These are phyloP conservation scores for Mycalesis mineus DNA, from an alignment of 2,888 invertebrate genomes.

Conservation along the genomic window DNA sequence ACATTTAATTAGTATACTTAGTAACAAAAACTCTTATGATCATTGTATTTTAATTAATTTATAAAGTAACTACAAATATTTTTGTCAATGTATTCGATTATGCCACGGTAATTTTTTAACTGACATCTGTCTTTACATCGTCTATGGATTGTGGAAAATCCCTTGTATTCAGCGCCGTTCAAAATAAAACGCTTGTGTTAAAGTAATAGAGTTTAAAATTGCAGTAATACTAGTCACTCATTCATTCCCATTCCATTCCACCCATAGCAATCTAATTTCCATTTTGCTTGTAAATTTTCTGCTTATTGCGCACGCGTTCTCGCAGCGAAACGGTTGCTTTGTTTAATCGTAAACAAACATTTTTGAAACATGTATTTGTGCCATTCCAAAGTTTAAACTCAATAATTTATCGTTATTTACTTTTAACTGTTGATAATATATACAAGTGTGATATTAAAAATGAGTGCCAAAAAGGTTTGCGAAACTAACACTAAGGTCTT, in stretches of 20 bases:
- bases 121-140: not conserved
- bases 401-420: slow-evolving; percentile 27
- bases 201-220: slow-evolving; percentile 21
- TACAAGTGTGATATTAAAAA: slow-evolving; percentile 44
- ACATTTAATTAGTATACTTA: no score
- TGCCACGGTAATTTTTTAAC: not conserved
- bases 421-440: slow-evolving; percentile 23
- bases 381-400: slow-evolving; percentile 35
- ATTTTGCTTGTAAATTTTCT: slow-evolving; percentile 21
- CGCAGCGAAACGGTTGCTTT: slow-evolving; percentile 33
- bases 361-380: slow-evolving; percentile 49
- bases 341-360: slow-evolving; percentile 15
- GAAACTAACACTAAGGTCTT: slow-evolving; percentile 47
- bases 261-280: slow-evolving; percentile 19
- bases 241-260: slow-evolving; percentile 21
- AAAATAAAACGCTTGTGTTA: not conserved
- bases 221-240: slow-evolving; percentile 11
- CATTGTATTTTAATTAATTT: no score
- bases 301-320: slow-evolving; percentile 52
- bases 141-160: slow-evolving; percentile 15
- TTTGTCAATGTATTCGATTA: not conserved
- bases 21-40: no score
- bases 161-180: slow-evolving; percentile 19
- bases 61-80: not conserved
- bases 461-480: slow-evolving; percentile 65